Conservation (phyloP, 2,113 vertebrate genomes). For the Panthera uncia region DNA sequence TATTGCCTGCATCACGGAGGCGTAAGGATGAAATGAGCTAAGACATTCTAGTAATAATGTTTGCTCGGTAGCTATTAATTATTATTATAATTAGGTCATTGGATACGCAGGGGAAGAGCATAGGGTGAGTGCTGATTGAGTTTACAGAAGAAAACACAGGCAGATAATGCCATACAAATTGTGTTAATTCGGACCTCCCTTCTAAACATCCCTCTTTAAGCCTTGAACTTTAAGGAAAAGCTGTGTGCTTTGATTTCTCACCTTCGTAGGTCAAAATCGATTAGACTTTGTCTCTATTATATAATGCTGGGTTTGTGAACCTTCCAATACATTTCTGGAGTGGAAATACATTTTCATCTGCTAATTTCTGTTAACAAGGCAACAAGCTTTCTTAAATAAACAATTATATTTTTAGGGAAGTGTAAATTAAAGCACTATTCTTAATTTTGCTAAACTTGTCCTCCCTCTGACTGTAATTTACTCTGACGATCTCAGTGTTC, state of each 20-base stretch:
- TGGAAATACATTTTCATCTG: not conserved
- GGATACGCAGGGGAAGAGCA: not conserved
- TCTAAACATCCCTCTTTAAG: not conserved
- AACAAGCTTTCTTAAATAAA: constrained; percentile 44
- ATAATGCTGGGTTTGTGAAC: not conserved
- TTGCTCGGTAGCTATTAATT: not conserved
- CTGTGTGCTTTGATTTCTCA: not conserved
- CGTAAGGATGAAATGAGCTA: not conserved
- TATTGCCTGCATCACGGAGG: not conserved
- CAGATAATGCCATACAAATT: rapidly evolving
- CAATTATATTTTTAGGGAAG: not conserved
- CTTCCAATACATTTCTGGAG: not conserved
- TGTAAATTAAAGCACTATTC: not conserved
- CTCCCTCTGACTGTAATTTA: not conserved
- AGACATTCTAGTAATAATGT: not conserved
- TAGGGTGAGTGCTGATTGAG: not conserved
- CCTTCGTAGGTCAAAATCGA: not conserved
- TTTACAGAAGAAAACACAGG: not conserved
- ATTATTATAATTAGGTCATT: not conserved
- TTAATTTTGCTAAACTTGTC: not conserved
- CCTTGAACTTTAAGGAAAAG: not conserved
- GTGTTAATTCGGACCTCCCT: not conserved
- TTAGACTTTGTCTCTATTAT: not conserved
- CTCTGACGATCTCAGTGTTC: not conserved
- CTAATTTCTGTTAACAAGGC: constrained; percentile 40